Evolutionary conservation across 2,888 invertebrate genomes (phyloP).

Genomic region (Iphiclides podalirius): DNA sequence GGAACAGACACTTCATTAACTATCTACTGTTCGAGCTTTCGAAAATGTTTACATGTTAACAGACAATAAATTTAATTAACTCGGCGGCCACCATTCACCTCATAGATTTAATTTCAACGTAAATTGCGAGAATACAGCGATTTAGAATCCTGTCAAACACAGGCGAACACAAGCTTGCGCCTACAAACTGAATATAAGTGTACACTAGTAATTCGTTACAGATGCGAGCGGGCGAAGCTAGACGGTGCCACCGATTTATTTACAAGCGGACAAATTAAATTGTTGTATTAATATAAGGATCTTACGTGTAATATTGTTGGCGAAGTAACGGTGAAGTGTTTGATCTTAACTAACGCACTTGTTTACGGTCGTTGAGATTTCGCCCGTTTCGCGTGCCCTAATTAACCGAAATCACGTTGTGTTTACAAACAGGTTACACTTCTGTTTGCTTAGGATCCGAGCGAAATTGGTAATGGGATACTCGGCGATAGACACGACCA

Average conservation of each 20-base stretch:
- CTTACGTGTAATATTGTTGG: background rate
- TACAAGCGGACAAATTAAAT: constrained; percentile 1
- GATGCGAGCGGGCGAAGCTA: background rate
- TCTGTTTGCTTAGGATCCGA: background rate
- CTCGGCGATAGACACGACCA: background rate
- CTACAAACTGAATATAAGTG: constrained; percentile 7
- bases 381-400: background rate
- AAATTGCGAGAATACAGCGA: constrained; percentile 3
- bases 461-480: background rate
- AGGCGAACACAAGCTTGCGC: background rate
- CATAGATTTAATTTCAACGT: constrained; percentile 6
- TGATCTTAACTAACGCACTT: constrained; percentile 8
- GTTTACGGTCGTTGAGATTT: background rate
- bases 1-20: too few species aligned
- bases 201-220: constrained; percentile 3
- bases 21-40: too few species aligned
- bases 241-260: background rate
- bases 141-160: constrained; percentile 12
- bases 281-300: constrained; percentile 8
- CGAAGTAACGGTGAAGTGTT: constrained; percentile 2
- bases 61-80: too few species aligned
- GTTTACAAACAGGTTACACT: background rate
- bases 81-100: too few species aligned
- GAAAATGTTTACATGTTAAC: too few species aligned
- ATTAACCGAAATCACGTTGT: background rate